Evolutionary conservation across 2,888 invertebrate species (phyloP).

Genomic region (Melanostoma scalare): DNA sequence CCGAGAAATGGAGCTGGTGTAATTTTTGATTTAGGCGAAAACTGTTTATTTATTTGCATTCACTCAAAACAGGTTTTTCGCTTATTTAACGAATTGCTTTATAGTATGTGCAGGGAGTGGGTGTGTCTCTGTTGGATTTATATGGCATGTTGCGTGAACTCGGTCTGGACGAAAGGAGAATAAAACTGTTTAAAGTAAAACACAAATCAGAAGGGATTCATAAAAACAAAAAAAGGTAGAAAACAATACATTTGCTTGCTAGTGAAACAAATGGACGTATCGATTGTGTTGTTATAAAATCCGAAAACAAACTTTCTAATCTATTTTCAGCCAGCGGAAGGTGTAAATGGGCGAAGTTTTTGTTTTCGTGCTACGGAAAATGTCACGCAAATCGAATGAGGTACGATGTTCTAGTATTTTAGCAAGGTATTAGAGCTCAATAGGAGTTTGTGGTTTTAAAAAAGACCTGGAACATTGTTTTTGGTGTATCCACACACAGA

Average conservation of each 20-base stretch:
- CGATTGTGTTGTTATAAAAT: slow-evolving; percentile 66
- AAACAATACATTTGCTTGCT: slow-evolving; percentile 54
- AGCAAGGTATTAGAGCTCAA: neutral
- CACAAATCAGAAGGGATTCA: slow-evolving; percentile 60
- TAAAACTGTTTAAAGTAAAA: slow-evolving; percentile 55
- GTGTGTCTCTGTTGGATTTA: slow-evolving; percentile 59
- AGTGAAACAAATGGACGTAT: slow-evolving; percentile 64
- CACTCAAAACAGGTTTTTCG: slow-evolving; percentile 46
- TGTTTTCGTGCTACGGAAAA: slow-evolving; percentile 30
- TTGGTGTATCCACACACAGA: no score
- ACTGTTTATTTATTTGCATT: slow-evolving; percentile 71
- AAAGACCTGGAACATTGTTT: no score
- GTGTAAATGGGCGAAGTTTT: slow-evolving; percentile 63
- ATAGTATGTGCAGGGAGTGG: slow-evolving; percentile 6
- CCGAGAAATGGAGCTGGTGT: slow-evolving; percentile 33
- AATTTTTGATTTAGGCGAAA: slow-evolving; percentile 70
- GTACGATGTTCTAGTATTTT: neutral
- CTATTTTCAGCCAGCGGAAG: slow-evolving; percentile 61
- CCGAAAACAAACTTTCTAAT: slow-evolving; percentile 62
- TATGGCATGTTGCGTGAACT: slow-evolving; percentile 63
- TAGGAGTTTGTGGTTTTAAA: no score
- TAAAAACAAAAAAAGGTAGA: slow-evolving; percentile 45
- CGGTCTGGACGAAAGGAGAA: slow-evolving; percentile 35
- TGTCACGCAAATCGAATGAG: slow-evolving; percentile 54
- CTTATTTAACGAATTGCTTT: slow-evolving; percentile 33